These are phyloP conservation scores for Patiria miniata DNA, from an alignment of 35 echinoderm and acorn worm genomes.

Conservation along the genomic window DNA sequence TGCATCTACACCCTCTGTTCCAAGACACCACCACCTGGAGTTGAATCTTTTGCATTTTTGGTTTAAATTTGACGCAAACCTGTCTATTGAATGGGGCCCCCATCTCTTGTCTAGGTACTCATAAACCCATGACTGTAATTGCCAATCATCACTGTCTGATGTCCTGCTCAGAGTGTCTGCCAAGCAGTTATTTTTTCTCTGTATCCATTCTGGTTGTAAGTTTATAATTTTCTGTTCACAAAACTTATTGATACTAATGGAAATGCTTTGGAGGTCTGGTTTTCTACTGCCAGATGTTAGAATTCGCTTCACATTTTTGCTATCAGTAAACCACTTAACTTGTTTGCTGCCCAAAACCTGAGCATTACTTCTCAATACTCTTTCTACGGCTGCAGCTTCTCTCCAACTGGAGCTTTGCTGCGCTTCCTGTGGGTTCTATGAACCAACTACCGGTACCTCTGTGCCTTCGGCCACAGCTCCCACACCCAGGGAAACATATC, in stretches of 20 bases:
- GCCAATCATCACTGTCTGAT: background rate
- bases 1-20: background rate
- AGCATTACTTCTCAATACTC: background rate
- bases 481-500: background rate
- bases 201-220: background rate
- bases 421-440: background rate
- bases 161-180: background rate
- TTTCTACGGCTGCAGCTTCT: background rate
- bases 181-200: background rate
- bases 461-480: background rate
- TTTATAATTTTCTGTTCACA: background rate
- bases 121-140: background rate
- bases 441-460: background rate
- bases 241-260: background rate
- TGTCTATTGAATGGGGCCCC: conserved; percentile 24
- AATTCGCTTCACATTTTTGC: background rate
- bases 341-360: background rate
- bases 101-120: too few species aligned
- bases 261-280: background rate
- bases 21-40: background rate
- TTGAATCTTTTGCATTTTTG: background rate
- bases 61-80: background rate
- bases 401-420: too few species aligned
- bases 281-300: background rate
- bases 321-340: background rate